phyloP scores from a whole-genome alignment of 30 jellyfish, hydroid and myxozoan genomes.

The Aurelia coerulea region DNA sequence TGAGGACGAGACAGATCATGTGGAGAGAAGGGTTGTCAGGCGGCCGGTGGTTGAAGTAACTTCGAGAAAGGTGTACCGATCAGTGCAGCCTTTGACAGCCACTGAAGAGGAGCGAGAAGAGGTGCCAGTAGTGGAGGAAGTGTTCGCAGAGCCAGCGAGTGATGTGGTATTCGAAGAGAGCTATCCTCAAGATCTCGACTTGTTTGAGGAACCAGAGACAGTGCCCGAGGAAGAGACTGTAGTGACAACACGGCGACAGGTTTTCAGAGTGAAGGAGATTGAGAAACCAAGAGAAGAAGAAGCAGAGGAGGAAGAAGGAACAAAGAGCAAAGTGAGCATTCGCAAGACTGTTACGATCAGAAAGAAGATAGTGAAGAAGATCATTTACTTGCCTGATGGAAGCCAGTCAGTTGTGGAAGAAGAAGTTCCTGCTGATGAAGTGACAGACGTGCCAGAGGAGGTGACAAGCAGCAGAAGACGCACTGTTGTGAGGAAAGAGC shows the following conservation, averaged over 20 bases:
- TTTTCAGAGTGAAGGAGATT: slow-evolving; percentile 46
- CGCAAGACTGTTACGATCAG: slow-evolving; percentile 3
- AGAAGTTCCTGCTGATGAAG: slow-evolving; percentile 9
- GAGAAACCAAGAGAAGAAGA: background rate
- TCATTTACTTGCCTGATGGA: slow-evolving; percentile 30
- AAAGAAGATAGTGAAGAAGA: slow-evolving; percentile 25
- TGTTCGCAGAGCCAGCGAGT: slow-evolving; percentile 9
- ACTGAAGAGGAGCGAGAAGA: slow-evolving; percentile 2
- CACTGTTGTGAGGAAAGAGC: slow-evolving; percentile 28
- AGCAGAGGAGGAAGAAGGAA: background rate
- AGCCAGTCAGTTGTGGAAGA: slow-evolving; percentile 41
- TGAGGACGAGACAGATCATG: slow-evolving; percentile 35
- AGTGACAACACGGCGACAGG: slow-evolving; percentile 45
- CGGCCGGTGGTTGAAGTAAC: slow-evolving; percentile 42
- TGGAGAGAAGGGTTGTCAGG: slow-evolving; percentile 48
- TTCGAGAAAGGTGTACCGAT: slow-evolving; percentile 43
- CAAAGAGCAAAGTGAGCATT: slow-evolving; percentile 9
- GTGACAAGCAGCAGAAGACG: background rate
- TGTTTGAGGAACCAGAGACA: background rate
- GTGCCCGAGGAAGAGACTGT: slow-evolving; percentile 19
- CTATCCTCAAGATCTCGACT: slow-evolving; percentile 26
- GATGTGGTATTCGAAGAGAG: slow-evolving; percentile 13
- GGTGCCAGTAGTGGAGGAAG: slow-evolving; percentile 2
- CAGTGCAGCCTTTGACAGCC: slow-evolving; percentile 8
- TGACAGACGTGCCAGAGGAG: slow-evolving; percentile 31